Base-by-base conservation (phyloP, 2,113 vertebrate genomes). In the Salvelinus alpinus region DNA sequence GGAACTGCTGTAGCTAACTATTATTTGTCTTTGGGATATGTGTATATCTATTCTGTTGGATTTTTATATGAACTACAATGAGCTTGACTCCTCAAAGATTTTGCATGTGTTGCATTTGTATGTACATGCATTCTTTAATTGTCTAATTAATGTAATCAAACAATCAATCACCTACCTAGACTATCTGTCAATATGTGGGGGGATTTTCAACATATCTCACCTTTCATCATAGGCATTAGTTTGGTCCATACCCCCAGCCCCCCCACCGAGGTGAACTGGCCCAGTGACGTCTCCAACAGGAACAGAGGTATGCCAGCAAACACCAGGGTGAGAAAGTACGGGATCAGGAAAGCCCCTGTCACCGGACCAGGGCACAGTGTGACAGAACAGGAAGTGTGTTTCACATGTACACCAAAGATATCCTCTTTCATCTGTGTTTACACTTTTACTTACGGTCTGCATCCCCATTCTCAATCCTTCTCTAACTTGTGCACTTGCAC, bases 191-290 rank as follows among this genome's bases (percentile, higher is more conserved):
- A 34, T 38, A 20, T 68, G 66, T 18, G 18, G 1, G 18, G 27
- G 34, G 11, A 34, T 20, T 31, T 25, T 24, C 1, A n/a, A 27
- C 62, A 65, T 6, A 59, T 24, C 68, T 80, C 90, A 97, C 96
- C 96, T 94, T 97, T 97, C 94, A 97, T 97, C 96, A 97, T 96
- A 0, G 96, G 96, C 2, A 96, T 88, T 73, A 97, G 92, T 85
- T 91, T 54, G 16, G 51, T 96, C 96, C 96, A 97, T 60, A 97
- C 96, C 2, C 95, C 96, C 1, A 97, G 85, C 0, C 95, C 96
- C 0, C 96, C 96, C 0, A 96, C 90, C 3, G 96, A 95, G 5
- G 94, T 96, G 86, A 94, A 96, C 78, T 97, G 96, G 51, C 96
- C 96, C 68, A 97, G 89, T 48, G 96, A 80, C 0, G 96, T 96